phyloP scores from a whole-genome alignment of 1,140 invertebrate genomes.

The Colletes latitarsis region DNA sequence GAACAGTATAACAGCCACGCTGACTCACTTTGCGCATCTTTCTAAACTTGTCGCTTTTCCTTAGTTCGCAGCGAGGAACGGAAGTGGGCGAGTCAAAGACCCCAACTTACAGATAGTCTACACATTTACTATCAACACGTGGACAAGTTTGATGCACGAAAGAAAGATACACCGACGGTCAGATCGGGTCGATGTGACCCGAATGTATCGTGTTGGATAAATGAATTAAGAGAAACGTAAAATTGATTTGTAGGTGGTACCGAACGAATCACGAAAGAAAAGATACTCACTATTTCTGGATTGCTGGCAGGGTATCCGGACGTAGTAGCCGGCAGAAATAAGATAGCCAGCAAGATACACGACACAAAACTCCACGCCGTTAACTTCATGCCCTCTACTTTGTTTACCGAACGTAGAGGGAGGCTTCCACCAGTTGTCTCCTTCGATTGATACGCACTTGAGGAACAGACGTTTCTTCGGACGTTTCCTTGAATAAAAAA shows the following conservation, averaged over 20 bases:
- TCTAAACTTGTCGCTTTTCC: conserved; percentile 3
- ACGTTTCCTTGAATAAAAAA: neutral
- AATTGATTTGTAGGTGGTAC: too few relatives aligned
- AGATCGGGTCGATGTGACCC: too few relatives aligned
- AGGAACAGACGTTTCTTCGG: too few relatives aligned
- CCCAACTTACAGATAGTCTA: neutral
- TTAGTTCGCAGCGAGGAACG: neutral
- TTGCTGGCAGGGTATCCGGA: conserved; percentile 72
- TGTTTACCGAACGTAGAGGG: conserved; percentile 8
- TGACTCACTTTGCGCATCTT: conserved; percentile 14
- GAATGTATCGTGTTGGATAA: too few relatives aligned
- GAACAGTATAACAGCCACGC: neutral
- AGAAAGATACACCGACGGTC: neutral
- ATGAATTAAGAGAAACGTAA: too few relatives aligned
- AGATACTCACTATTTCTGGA: conserved; percentile 74
- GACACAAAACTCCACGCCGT: conserved; percentile 63
- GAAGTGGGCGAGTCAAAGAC: conserved; percentile 32
- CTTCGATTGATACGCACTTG: neutral
- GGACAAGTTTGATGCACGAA: neutral
- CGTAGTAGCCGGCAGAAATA: conserved; percentile 54
- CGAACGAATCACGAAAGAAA: neutral
- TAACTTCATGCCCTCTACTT: conserved; percentile 70
- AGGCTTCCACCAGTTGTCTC: neutral
- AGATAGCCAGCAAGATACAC: conserved; percentile 59
- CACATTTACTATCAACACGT: conserved; percentile 8